These are phyloP conservation scores for Leucania comma DNA, from an alignment of 2,888 invertebrate species.

Conservation along the genomic window DNA sequence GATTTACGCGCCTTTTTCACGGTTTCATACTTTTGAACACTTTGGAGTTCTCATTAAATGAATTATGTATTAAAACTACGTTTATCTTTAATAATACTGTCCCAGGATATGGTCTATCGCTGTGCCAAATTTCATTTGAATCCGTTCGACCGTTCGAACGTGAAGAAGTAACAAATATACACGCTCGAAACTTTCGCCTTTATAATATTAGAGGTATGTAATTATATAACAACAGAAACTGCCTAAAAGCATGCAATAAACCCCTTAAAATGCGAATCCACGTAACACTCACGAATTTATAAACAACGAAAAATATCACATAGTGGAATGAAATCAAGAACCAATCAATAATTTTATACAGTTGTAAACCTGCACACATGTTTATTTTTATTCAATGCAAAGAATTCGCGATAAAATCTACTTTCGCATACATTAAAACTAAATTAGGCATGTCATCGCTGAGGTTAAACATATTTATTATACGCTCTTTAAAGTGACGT, in stretches of 20 bases:
- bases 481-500: background rate
- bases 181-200: too few species aligned
- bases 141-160: too few species aligned
- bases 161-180: too few species aligned
- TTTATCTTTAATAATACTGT: too few species aligned
- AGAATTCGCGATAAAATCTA: conserved; percentile 5
- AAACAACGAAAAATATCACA: background rate
- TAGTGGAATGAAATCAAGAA: background rate
- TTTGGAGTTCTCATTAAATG: too few species aligned
- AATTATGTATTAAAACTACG: too few species aligned
- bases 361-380: background rate
- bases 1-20: too few species aligned
- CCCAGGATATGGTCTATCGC: too few species aligned
- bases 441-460: conserved; percentile 16
- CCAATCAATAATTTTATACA: background rate
- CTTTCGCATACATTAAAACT: conserved; percentile 11
- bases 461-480: background rate
- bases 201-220: background rate
- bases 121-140: too few species aligned
- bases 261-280: background rate
- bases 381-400: background rate
- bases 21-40: too few species aligned
- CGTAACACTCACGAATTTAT: background rate
- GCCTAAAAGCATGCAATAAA: background rate
- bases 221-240: background rate